Percentiles rank a stretch among this genome's conserved stretches.
Evolutionary conservation across 2,888 invertebrate species (phyloP).

Genomic region (Monopis laevigella): DNA sequence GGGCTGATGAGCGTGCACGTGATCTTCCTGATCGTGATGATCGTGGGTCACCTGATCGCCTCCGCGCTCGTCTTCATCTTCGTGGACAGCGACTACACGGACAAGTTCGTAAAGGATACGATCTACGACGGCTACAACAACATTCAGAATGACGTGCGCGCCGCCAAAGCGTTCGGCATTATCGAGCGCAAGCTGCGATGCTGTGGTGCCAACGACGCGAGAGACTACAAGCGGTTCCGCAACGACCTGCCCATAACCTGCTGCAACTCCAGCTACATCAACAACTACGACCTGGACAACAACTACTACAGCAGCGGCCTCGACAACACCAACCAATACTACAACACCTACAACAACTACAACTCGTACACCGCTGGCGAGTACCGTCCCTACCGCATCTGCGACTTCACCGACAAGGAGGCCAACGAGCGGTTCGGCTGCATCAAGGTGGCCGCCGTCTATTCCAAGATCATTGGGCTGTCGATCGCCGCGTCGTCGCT

Average conservation of each 20-base stretch:
- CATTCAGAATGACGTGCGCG: constrained; percentile 52
- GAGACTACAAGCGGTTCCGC: constrained; percentile 57
- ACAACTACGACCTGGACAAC: constrained; percentile 34
- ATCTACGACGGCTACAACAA: constrained; percentile 61
- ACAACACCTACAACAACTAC: constrained; percentile 9
- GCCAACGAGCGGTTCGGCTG: constrained; percentile 57
- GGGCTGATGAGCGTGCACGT: constrained; percentile 50
- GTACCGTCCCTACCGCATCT: constrained; percentile 19
- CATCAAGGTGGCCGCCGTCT: constrained; percentile 59
- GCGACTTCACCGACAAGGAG: constrained; percentile 59
- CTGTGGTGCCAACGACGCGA: constrained; percentile 57
- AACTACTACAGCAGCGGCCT: constrained; percentile 25
- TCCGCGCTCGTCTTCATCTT: constrained; percentile 54
- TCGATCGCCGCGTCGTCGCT: constrained; percentile 52
- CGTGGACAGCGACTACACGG: constrained; percentile 56
- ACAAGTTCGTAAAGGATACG: constrained; percentile 54
- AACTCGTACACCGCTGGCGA: background rate
- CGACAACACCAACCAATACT: background rate
- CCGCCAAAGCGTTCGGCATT: constrained; percentile 46
- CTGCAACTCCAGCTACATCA: constrained; percentile 42
- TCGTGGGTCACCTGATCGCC: constrained; percentile 44
- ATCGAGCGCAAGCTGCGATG: constrained; percentile 53
- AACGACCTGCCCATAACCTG: constrained; percentile 54
- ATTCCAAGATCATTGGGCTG: constrained; percentile 57
- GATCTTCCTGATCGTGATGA: constrained; percentile 42